phyloP scores from a whole-genome alignment of 2,888 invertebrate species.

The Furcula furcula region DNA sequence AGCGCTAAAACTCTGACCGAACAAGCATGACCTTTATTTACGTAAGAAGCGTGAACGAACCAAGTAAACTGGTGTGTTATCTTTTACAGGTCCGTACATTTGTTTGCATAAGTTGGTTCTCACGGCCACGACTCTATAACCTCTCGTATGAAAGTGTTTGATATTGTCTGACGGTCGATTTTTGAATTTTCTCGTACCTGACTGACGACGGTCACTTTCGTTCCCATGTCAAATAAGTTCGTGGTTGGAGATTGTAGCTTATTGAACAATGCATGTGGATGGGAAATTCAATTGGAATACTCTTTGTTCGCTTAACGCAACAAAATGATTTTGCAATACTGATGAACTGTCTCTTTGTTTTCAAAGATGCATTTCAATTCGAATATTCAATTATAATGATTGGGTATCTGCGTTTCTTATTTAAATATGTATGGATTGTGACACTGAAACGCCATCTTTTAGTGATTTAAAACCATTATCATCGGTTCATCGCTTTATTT shows the following conservation, averaged over 20 bases:
- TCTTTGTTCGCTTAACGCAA: slow-evolving; percentile 27
- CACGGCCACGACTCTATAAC: slow-evolving; percentile 57
- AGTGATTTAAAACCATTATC: no score
- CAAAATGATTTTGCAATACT: slow-evolving; percentile 32
- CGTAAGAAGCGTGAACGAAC: slow-evolving; percentile 61
- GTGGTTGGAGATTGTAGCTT: slow-evolving; percentile 36
- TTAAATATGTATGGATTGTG: no score
- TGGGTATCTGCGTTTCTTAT: slow-evolving; percentile 8
- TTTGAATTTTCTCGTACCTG: slow-evolving; percentile 32
- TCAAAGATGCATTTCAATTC: slow-evolving; percentile 3
- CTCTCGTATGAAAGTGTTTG: slow-evolving; percentile 57
- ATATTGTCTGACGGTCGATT: slow-evolving; percentile 42
- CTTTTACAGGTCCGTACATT: slow-evolving; percentile 32
- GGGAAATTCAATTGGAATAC: slow-evolving; percentile 28
- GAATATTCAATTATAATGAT: slow-evolving; percentile 6
- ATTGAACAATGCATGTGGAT: slow-evolving; percentile 40
- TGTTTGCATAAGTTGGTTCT: slow-evolving; percentile 60
- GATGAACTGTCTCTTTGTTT: slow-evolving; percentile 23
- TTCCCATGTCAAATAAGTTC: slow-evolving; percentile 41
- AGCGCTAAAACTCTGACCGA: slow-evolving; percentile 5
- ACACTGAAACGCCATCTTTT: no score
- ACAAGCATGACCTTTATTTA: slow-evolving; percentile 58
- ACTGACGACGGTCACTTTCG: slow-evolving; percentile 42
- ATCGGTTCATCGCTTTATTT: no score
- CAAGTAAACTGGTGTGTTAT: slow-evolving; percentile 48